phyloP scores from a whole-genome alignment of 2,113 vertebrate species.

The Catagonus wagneri region DNA sequence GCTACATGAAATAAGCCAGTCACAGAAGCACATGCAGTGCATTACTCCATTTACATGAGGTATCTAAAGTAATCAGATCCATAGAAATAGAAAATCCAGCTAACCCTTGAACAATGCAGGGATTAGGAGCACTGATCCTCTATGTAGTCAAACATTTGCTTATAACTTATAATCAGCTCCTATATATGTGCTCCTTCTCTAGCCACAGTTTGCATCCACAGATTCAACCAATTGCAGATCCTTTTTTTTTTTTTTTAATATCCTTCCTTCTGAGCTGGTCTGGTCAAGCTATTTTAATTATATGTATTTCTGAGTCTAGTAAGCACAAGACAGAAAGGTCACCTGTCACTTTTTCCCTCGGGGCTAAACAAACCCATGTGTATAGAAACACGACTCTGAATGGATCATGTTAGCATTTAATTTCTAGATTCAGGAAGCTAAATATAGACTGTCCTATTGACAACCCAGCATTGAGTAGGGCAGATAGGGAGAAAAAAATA shows the following conservation, averaged over 20 bases:
- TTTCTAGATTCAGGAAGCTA: slow-evolving; percentile 65
- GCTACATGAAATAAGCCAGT: background rate
- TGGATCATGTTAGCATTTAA: slow-evolving; percentile 70
- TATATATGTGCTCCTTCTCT: background rate
- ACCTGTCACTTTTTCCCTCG: slow-evolving; percentile 40
- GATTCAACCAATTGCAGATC: background rate
- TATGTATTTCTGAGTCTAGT: slow-evolving; percentile 28
- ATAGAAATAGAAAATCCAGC: slow-evolving; percentile 1
- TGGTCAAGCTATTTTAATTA: slow-evolving; percentile 20
- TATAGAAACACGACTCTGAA: slow-evolving; percentile 60
- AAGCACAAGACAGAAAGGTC: slow-evolving; percentile 45
- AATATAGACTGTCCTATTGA: slow-evolving; percentile 69
- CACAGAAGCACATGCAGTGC: background rate
- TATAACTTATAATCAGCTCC: background rate
- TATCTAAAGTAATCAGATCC: background rate
- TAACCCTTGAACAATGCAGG: background rate
- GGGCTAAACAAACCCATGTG: slow-evolving; percentile 51
- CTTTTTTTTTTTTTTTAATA: too few species aligned
- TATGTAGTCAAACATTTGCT: background rate
- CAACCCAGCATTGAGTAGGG: slow-evolving; percentile 30
- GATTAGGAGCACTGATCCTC: background rate
- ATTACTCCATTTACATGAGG: background rate
- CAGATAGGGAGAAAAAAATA: background rate
- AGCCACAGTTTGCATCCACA: background rate
- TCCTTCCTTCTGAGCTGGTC: background rate